A percentile compares a stretch with the other conserved stretches of the same genome.
phyloP scores from a whole-genome alignment of 2,888 invertebrate species.

The Lasioglossum lativentre region DNA sequence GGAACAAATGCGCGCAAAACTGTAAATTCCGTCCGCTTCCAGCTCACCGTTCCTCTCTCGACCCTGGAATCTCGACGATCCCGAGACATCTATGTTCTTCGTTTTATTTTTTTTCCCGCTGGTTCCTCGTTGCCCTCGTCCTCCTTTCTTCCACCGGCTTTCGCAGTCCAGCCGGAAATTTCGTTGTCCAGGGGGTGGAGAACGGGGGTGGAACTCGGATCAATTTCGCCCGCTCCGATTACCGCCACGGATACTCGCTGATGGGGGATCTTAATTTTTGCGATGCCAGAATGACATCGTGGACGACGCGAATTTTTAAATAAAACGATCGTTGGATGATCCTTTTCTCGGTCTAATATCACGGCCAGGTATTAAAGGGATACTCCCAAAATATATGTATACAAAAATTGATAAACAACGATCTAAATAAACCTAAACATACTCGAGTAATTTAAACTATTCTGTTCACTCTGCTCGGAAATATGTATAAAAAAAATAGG shows the following conservation, averaged over 20 bases:
- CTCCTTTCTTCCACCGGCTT: background rate
- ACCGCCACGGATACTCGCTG: background rate
- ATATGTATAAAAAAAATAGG: too few relatives aligned
- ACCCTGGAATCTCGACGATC: constrained; percentile 42
- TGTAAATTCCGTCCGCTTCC: constrained; percentile 51
- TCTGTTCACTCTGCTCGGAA: too few relatives aligned
- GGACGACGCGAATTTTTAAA: background rate
- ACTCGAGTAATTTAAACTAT: too few relatives aligned
- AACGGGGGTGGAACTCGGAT: background rate
- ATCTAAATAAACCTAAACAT: too few relatives aligned
- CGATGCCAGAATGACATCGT: background rate
- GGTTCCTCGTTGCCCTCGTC: background rate
- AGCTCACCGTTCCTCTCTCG: constrained; percentile 5
- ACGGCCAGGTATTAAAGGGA: too few relatives aligned
- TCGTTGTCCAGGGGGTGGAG: background rate
- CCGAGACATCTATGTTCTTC: constrained; percentile 17
- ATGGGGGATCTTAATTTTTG: background rate
- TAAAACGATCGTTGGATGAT: background rate
- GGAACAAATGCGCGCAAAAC: constrained; percentile 56
- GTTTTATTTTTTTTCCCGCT: too few relatives aligned
- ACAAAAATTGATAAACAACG: too few relatives aligned
- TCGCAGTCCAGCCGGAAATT: constrained; percentile 7
- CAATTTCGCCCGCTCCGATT: background rate
- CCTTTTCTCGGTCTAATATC: background rate
- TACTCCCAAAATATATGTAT: too few relatives aligned